Percentiles rank a stretch among this genome's conserved stretches.
Evolutionary conservation across 2,797 vertebrate genomes (phyloP).

Genomic region (Onychomys leucogaster): DNA sequence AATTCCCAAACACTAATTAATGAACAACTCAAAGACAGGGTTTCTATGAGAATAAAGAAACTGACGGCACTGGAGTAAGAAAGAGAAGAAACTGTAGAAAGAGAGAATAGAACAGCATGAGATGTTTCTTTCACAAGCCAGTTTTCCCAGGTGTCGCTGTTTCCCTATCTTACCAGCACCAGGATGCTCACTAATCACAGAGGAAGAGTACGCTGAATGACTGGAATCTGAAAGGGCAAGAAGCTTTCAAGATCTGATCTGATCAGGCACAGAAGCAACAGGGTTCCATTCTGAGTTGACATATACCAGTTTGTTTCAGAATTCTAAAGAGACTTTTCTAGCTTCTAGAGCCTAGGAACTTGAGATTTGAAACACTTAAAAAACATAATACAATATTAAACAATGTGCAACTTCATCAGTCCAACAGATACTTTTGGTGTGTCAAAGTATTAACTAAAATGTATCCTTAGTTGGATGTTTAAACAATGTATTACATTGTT

Average conservation of each 20-base stretch:
- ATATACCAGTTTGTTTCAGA: background rate
- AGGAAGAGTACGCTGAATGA: background rate
- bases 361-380: background rate
- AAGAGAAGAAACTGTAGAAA: background rate
- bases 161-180: background rate
- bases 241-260: background rate
- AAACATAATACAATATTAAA: background rate
- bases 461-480: conserved; percentile 36
- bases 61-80: background rate
- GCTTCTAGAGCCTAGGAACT: background rate
- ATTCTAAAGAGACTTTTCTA: background rate
- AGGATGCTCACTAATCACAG: background rate
- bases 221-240: background rate
- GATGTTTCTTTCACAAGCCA: background rate
- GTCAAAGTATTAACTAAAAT: conserved; percentile 18
- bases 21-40: background rate
- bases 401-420: background rate
- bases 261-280: background rate
- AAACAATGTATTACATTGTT: conserved; percentile 27
- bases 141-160: background rate
- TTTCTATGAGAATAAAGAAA: background rate
- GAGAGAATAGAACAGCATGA: background rate
- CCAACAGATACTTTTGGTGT: background rate
- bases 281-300: background rate
- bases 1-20: background rate